Evolutionary conservation across 2,113 vertebrate species (phyloP).

Genomic region (Neolamprologus ventralis): DNA sequence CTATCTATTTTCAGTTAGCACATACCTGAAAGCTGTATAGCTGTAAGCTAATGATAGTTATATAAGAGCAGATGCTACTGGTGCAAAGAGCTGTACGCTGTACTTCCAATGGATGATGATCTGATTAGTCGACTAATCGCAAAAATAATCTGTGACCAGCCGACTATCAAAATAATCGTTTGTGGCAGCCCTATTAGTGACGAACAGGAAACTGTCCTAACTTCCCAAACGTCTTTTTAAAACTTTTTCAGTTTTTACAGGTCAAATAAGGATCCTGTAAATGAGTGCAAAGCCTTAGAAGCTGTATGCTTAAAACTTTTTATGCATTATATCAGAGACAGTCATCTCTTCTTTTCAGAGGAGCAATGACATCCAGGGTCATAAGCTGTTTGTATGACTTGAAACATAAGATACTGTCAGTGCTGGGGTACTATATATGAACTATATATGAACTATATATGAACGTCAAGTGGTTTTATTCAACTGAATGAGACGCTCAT

Average conservation of each 20-base stretch:
- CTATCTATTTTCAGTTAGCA: neutral
- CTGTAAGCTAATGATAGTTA: neutral
- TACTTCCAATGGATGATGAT: rapidly evolving
- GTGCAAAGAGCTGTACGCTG: rapidly evolving
- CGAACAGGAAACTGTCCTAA: neutral
- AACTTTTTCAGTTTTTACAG: neutral
- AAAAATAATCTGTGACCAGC: neutral
- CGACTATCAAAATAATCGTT: neutral
- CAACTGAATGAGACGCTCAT: neutral
- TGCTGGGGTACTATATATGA: neutral
- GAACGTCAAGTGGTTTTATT: neutral
- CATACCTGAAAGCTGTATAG: neutral
- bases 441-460: neutral
- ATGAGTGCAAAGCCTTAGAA: neutral
- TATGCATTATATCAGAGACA: neutral
- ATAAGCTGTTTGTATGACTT: neutral
- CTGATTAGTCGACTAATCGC: neutral
- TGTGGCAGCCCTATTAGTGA: neutral
- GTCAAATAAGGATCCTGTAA: neutral
- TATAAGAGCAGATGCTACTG: neutral
- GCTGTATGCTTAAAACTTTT: neutral
- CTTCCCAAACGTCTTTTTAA: neutral
- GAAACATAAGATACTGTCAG: neutral
- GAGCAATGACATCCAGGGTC: neutral
- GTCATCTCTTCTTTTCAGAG: neutral